A percentile compares a stretch with the other conserved stretches of the same genome.
Conservation (phyloP, 2,797 vertebrate species). For the Girardinus metallicus region DNA sequence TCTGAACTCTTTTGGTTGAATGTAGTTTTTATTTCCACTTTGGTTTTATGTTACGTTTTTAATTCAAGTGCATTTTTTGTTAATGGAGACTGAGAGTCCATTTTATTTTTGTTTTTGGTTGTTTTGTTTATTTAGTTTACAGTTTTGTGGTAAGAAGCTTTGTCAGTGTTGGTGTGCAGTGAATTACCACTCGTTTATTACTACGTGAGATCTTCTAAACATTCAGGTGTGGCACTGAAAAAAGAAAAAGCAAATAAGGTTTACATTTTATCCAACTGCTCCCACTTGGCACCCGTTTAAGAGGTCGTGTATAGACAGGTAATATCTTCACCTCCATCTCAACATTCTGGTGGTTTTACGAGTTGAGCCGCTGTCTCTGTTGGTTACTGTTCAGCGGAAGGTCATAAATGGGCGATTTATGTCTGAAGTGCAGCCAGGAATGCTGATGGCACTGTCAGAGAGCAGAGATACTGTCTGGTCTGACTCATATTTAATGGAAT, state of each 20-base stretch:
- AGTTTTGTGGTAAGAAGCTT: conserved; percentile 8
- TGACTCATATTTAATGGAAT: conserved; percentile 60
- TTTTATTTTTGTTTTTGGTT: too few species aligned
- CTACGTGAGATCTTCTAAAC: conserved; percentile 32
- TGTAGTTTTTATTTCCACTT: too few species aligned
- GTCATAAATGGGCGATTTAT: conserved; percentile 76
- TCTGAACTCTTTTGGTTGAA: too few species aligned
- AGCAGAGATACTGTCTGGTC: conserved; percentile 53
- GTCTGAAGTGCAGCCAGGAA: conserved; percentile 57
- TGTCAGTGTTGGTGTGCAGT: conserved; percentile 45
- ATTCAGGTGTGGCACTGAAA: conserved; percentile 29
- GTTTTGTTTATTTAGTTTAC: too few species aligned
- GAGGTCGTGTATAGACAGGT: conserved; percentile 47
- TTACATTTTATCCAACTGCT: conserved; percentile 35
- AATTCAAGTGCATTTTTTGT: too few species aligned
- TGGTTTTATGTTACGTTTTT: too few species aligned
- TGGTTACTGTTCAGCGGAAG: conserved; percentile 71
- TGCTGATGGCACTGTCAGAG: conserved; percentile 64
- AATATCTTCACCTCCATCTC: conserved; percentile 59
- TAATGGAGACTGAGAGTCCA: too few species aligned
- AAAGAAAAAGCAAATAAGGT: conserved; percentile 41
- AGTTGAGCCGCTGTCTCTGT: conserved; percentile 60
- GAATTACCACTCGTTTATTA: conserved; percentile 52
- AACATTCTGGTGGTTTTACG: conserved; percentile 64
- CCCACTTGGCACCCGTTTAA: conserved; percentile 57